Base-by-base conservation (phyloP, 2,113 vertebrate species). In the Seriola rivoliana region DNA sequence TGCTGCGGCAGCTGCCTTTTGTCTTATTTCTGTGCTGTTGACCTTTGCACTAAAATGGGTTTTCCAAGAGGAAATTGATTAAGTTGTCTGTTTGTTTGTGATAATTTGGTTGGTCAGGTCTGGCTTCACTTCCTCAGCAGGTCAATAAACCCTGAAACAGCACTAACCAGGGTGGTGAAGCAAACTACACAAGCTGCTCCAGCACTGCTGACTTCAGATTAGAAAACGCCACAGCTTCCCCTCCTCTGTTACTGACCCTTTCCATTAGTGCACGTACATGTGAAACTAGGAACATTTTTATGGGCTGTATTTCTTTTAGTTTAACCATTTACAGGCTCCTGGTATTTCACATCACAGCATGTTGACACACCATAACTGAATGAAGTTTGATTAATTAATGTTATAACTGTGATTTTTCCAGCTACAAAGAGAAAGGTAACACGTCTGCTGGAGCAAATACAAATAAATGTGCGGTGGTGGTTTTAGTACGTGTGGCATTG, bases 71-170 rank as follows among this genome's bases (percentile, higher is more conserved):
- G 1, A 55, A 48, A 78, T 16, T 48, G 80, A 80, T 69, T 17
- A 9, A 63, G 57, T 32, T 9, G 62, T 71, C 36, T 64, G 55
- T 75, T 67, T 67, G 58, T 13, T 64, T 67, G 63, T 8, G 50
- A 78, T 59, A 17, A 59, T 64, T 23, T 25, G 50, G 25, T 7
- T 2, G 9, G 50, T 88, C 72, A 71, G 84, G 29, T 57, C 52
- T 46, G 48, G 38, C 38, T 84, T 70, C 74, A 70, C 70, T 16
- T 55, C 55, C 60, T 75, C 76, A 78, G 85, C 70, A 40, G 69
- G 19, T 87, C 88, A 63, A 84, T 87, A 88, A 84, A 86, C 5
- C 40, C 84, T 87, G 84, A 90, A 75, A 40, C 82, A 85, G 86
- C 88, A 88, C 78, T 21, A 71, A 82, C 50, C 68, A 50, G 21